Evolutionary conservation across 2,113 vertebrate genomes (phyloP), one percentile per base, ranked within the genome.

Genomic region (Diadophis punctatus): DNA sequence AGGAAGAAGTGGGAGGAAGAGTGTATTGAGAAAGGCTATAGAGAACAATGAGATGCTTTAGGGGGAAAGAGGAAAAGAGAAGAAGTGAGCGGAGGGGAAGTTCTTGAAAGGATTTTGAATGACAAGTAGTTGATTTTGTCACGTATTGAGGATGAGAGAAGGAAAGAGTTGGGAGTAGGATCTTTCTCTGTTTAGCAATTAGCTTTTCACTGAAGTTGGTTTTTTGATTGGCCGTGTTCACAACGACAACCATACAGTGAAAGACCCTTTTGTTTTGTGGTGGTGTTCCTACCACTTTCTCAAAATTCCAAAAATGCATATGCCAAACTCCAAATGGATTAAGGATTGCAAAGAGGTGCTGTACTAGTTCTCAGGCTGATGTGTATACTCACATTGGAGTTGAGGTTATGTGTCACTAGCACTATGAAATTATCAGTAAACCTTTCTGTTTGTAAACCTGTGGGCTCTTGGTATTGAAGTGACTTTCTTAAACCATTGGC

Each of bases 401-500:
- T 80, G 16, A 39, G 34, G 18, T 39, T n/a, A 39, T 20, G 68
- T 39, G 7, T 74, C 49, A 49, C 84, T 20, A 56, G 14, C 14
- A 48, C 34, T 55, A 4, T 48, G 85, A 46, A 34, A 34, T 49
- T n/a, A 23, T 60, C 58, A 43, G 20, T 60, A 30, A n/a, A 49
- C 53, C 1, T 23, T 30, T 8, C 20, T 56, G 25, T 23, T 27
- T 48, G 27, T 53, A 53, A 30, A 11, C 48, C n/a, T 91, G 4
- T 88, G 14, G 34, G 49, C 46, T 80, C 51, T 46, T 30, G 3
- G 4, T 30, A n/a, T 22, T 63, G 43, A 91, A 10, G 0, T 89
- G 56, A 39, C 39, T 93, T 30, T 88, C n/a, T 1, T 23, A 8
- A 91, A 95, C 52, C 93, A 55, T 89, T 22, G 8, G 93, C 96